Percentiles rank a stretch among this genome's conserved stretches.
Conservation (phyloP, 2,888 invertebrate genomes). For the Watsonalla binaria region DNA sequence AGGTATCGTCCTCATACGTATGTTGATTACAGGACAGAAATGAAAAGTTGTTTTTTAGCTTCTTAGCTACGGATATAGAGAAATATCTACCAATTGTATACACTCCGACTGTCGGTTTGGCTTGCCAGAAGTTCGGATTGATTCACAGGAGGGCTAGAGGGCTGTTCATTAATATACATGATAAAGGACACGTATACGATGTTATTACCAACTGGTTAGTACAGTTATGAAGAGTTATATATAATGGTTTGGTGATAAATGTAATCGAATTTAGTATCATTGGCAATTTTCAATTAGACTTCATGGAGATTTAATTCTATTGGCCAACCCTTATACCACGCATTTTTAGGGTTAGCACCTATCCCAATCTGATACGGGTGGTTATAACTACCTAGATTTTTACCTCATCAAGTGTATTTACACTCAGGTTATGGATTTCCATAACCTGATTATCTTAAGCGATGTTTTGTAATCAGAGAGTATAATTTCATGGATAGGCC, state of each 20-base stretch:
- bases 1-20: not conserved
- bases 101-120: slow-evolving; percentile 96
- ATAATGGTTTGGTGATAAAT: not conserved
- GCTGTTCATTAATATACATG: slow-evolving; percentile 93
- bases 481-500: slow-evolving; percentile 74
- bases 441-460: no score
- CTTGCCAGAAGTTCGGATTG: slow-evolving; percentile 95
- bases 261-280: no score
- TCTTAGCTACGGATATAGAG: slow-evolving; percentile 91
- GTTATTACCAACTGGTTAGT: slow-evolving; percentile 90
- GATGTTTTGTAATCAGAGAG: not conserved
- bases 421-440: no score
- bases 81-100: slow-evolving; percentile 96
- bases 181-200: slow-evolving; percentile 90
- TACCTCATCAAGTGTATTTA: not conserved
- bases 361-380: not conserved
- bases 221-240: not conserved
- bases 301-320: no score
- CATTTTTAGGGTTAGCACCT: no score
- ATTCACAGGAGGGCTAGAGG: slow-evolving; percentile 93
- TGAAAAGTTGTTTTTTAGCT: slow-evolving; percentile 92
- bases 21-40: slow-evolving; percentile 85
- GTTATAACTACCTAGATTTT: slow-evolving; percentile 29
- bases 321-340: no score
- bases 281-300: no score